These are phyloP conservation scores for Sipha flava DNA, from an alignment of 1,140 invertebrate species.

Conservation along the genomic window DNA sequence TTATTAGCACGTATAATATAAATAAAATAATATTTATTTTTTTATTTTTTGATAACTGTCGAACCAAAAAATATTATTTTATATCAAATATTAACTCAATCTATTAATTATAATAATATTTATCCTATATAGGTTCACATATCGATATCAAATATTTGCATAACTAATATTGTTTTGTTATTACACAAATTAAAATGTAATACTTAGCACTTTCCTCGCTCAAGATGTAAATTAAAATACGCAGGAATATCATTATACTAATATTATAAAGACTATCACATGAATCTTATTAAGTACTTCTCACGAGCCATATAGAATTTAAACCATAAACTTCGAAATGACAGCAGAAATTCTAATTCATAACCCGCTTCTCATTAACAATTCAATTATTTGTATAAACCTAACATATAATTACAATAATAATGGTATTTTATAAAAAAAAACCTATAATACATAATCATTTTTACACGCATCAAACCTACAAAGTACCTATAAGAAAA, in stretches of 20 bases:
- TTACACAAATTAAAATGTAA: neutral
- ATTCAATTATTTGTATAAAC: constrained; percentile 7
- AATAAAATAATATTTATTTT: too few species aligned
- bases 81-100: too few species aligned
- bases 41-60: too few species aligned
- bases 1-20: too few species aligned
- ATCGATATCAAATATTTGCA: neutral
- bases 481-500: too few species aligned
- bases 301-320: neutral
- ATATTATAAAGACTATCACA: neutral
- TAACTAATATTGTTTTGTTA: neutral
- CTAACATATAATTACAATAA: neutral
- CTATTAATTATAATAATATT: too few species aligned
- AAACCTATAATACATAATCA: too few species aligned
- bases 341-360: neutral
- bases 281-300: neutral
- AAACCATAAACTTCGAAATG: neutral
- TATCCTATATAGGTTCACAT: too few species aligned
- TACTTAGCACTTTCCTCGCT: neutral
- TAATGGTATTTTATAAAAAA: neutral
- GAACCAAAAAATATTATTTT: too few species aligned
- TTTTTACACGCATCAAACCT: too few species aligned
- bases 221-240: neutral
- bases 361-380: constrained; percentile 9
- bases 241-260: neutral